These are phyloP conservation scores for Lates japonicus DNA, from an alignment of 2,797 vertebrate genomes.

Conservation along the genomic window DNA sequence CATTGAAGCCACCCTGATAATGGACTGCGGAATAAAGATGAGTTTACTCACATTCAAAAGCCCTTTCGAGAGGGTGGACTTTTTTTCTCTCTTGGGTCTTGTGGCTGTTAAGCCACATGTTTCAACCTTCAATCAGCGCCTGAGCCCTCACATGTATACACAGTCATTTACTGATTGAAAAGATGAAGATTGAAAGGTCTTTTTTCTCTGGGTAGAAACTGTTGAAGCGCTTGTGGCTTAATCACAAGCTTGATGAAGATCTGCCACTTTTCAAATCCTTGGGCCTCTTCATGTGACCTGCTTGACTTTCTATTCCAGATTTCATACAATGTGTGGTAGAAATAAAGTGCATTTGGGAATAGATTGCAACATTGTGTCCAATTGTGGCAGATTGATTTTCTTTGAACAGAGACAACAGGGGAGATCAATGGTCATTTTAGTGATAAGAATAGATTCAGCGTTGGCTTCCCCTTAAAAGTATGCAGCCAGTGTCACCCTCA, in stretches of 20 bases:
- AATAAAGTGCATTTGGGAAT: slow-evolving; percentile 23
- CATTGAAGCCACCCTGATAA: slow-evolving; percentile 49
- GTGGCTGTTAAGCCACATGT: slow-evolving; percentile 16
- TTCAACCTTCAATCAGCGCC: slow-evolving; percentile 40
- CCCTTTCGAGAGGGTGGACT: slow-evolving; percentile 12
- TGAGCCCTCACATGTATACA: neutral
- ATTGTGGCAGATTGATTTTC: slow-evolving; percentile 34
- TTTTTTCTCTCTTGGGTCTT: slow-evolving; percentile 2
- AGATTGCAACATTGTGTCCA: neutral
- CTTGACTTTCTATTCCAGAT: slow-evolving; percentile 38
- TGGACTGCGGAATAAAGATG: slow-evolving; percentile 60
- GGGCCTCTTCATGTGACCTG: slow-evolving; percentile 27
- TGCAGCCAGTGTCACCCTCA: slow-evolving; percentile 62
- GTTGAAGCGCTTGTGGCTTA: slow-evolving; percentile 33
- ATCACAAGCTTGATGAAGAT: slow-evolving; percentile 34
- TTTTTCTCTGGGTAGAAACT: slow-evolving; percentile 1
- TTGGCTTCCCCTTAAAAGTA: slow-evolving; percentile 30
- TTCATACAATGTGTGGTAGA: neutral
- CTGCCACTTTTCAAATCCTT: slow-evolving; percentile 23
- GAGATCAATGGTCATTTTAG: slow-evolving; percentile 43
- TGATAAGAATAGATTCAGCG: slow-evolving; percentile 30
- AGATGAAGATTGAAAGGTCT: slow-evolving; percentile 25
- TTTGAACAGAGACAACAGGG: slow-evolving; percentile 37
- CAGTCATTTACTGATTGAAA: slow-evolving; percentile 26
- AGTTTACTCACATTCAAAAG: slow-evolving; percentile 57